Evolutionary conservation across 2,113 vertebrate species (phyloP).

Genomic region (Pleuronectes platessa): DNA sequence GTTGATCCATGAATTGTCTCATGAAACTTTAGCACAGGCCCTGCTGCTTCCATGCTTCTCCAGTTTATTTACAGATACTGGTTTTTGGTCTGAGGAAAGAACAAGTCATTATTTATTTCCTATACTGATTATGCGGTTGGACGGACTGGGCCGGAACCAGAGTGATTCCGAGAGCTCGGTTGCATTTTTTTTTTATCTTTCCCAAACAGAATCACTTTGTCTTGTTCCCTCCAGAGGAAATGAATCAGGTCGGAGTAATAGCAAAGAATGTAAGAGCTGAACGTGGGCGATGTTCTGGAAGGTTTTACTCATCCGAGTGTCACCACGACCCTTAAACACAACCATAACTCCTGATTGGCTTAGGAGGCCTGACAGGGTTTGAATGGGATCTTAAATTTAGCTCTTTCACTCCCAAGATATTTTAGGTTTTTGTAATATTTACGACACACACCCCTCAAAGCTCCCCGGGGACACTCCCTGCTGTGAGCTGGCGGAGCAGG

Average conservation of each 20-base stretch:
- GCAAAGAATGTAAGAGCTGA: constrained; percentile 36
- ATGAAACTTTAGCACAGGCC: constrained; percentile 21
- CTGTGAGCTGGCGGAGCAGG: constrained; percentile 44
- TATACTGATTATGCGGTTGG: not conserved
- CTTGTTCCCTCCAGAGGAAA: constrained; percentile 47
- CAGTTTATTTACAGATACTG: not conserved
- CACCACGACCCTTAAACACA: constrained; percentile 15
- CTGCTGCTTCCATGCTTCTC: not conserved
- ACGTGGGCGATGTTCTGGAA: constrained; percentile 33
- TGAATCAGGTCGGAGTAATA: constrained; percentile 58
- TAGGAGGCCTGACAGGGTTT: not conserved
- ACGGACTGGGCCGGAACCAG: not conserved
- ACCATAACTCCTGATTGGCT: not conserved
- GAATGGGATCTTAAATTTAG: constrained; percentile 5
- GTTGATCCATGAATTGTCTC: constrained; percentile 21
- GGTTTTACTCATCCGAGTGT: constrained; percentile 45
- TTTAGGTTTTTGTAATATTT: constrained; percentile 12
- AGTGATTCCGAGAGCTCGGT: constrained; percentile 1
- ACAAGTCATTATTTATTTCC: not conserved
- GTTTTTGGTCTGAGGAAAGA: not conserved
- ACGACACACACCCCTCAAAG: constrained; percentile 22
- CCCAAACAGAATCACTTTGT: constrained; percentile 38
- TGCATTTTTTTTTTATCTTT: constrained; percentile 17
- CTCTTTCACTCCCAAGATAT: not conserved
- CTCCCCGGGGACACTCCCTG: constrained; percentile 48